phyloP scores from a whole-genome alignment of 2,113 vertebrate species.

The Ailurus styani region DNA sequence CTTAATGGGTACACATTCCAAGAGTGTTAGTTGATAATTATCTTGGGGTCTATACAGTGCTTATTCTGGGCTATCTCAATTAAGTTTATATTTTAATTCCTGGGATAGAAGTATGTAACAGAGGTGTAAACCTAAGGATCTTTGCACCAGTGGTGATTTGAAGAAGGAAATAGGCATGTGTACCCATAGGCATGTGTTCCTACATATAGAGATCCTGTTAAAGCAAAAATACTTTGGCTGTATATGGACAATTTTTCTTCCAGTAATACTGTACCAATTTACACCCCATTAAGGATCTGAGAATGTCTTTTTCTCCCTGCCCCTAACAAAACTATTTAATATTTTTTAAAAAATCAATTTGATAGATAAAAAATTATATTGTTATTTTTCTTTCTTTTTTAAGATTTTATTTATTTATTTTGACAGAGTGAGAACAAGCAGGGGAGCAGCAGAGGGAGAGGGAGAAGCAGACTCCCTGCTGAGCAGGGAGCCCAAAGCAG shows the following conservation, averaged over 20 bases:
- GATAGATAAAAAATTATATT: not conserved
- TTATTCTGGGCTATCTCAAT: not conserved
- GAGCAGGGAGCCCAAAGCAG: too few relatives aligned
- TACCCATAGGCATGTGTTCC: too few relatives aligned
- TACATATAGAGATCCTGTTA: not conserved
- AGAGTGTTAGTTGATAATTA: not conserved
- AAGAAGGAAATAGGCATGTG: not conserved
- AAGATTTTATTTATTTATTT: too few relatives aligned
- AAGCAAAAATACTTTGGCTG: not conserved
- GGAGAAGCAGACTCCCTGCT: too few relatives aligned
- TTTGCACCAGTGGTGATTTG: not conserved
- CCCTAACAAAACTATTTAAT: not conserved
- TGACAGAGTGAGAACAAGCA: too few relatives aligned
- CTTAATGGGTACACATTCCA: not conserved
- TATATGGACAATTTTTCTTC: not conserved
- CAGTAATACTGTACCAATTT: not conserved
- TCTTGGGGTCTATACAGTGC: not conserved
- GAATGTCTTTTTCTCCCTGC: not conserved
- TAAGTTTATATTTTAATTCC: not conserved
- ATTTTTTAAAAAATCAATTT: not conserved
- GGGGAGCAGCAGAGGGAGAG: too few relatives aligned
- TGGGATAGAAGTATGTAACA: not conserved
- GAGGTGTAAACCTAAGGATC: not conserved
- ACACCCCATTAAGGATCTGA: not conserved
- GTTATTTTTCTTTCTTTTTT: not conserved